phyloP scores from a whole-genome alignment of 2,797 vertebrate species.

The Scarus forsteni region DNA sequence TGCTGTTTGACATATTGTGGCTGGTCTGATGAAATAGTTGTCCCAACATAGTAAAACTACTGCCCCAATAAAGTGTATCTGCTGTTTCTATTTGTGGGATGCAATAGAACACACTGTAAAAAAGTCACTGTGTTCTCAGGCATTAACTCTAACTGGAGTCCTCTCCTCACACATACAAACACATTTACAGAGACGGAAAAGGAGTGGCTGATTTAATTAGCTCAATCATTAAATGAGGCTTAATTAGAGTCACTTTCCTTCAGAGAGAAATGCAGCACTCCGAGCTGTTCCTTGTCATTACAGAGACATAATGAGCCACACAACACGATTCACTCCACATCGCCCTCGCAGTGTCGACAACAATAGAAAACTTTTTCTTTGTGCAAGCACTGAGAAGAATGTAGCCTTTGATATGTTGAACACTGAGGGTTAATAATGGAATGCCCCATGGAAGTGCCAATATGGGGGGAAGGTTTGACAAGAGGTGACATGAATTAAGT shows the following conservation, averaged over 20 bases:
- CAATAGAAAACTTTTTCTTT: conserved; percentile 67
- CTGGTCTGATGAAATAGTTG: conserved; percentile 22
- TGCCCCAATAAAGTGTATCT: conserved; percentile 20
- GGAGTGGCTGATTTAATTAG: conserved; percentile 83
- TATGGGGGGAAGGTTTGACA: conserved; percentile 29
- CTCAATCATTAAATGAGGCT: conserved; percentile 82
- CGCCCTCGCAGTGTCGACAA: conserved; percentile 50
- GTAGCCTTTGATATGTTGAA: conserved; percentile 56
- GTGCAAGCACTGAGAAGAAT: conserved; percentile 19
- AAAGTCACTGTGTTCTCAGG: conserved; percentile 23
- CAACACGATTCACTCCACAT: conserved; percentile 53
- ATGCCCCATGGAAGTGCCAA: conserved; percentile 28
- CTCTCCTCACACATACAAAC: conserved; percentile 65
- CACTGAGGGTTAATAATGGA: conserved; percentile 44
- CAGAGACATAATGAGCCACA: conserved; percentile 78
- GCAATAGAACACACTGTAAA: conserved; percentile 18
- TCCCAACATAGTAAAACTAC: conserved; percentile 7
- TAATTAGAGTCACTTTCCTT: conserved; percentile 85
- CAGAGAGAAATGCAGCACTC: conserved; percentile 74
- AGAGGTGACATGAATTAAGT: conserved; percentile 52
- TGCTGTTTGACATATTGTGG: not conserved
- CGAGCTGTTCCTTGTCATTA: conserved; percentile 81
- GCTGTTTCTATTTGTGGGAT: conserved; percentile 51
- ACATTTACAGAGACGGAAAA: conserved; percentile 63
- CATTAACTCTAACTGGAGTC: conserved; percentile 51